A percentile compares a stretch with the other conserved stretches of the same genome.
phyloP scores from a whole-genome alignment of 2,888 invertebrate genomes.

The Standfussiana lucernea region DNA sequence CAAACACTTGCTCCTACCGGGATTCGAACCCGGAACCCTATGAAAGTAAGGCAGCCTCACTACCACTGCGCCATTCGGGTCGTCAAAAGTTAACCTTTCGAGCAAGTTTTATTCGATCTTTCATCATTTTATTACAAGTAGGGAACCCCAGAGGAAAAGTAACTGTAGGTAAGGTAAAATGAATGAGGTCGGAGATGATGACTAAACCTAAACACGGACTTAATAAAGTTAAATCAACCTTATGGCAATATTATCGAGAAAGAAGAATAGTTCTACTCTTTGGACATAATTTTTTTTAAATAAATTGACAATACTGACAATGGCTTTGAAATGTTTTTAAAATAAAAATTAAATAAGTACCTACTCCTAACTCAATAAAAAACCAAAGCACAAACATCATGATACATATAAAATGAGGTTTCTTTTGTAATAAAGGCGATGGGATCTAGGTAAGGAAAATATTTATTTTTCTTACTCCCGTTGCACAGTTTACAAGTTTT shows the following conservation, averaged over 20 bases:
- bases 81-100: too few relatives aligned
- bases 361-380: neutral
- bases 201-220: neutral
- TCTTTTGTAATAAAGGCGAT: slow-evolving; percentile 7
- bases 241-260: neutral
- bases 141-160: too few relatives aligned
- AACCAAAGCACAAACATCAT: slow-evolving; percentile 14
- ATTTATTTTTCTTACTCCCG: neutral
- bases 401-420: neutral
- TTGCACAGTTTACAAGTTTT: neutral
- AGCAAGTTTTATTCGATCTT: too few relatives aligned
- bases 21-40: too few relatives aligned
- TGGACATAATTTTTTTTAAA: slow-evolving; percentile 10
- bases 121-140: too few relatives aligned
- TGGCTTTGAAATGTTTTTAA: neutral
- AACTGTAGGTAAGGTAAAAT: too few relatives aligned
- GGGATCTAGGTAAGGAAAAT: slow-evolving; percentile 1
- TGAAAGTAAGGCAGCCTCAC: too few relatives aligned
- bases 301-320: neutral
- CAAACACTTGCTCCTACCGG: too few relatives aligned
- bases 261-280: slow-evolving; percentile 28
- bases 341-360: slow-evolving; percentile 8
- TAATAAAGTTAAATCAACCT: neutral
- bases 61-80: too few relatives aligned
- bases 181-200: neutral